Evolutionary conservation across 92 coral and sea anemone genomes (phyloP), one percentile per base, ranked within the genome.

Genomic region (Bergia sp.): DNA sequence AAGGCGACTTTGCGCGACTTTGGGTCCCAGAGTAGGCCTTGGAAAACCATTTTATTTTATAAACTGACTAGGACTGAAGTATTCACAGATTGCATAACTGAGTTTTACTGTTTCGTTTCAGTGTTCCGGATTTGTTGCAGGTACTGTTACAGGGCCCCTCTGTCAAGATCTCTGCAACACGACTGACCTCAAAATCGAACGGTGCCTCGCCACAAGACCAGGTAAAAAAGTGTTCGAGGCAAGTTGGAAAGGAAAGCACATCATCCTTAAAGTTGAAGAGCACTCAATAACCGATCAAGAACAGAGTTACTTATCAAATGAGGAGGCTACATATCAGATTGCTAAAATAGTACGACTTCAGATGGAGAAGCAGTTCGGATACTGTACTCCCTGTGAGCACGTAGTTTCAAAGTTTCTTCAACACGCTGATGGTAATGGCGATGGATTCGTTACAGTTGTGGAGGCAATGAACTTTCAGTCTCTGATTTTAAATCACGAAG

Each of bases 391-490:
- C 42, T 94, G 95, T 79, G 40, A 86, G 45, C 64, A 65, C 4
- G 86, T 92, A 18, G 69, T 67, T 49, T 86, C 80, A 0, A 73
- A 23, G 39, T 73, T 92, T 7, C 38, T 73, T 42, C 39, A 74
- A 4, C 89, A 83, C 5, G 92, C 91, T 41, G 96, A 94, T 87
- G 90, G 83, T 10, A 67, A 94, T 79, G 57, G 80, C 44, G 92
- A 94, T 91, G 91, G 93, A 71, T 45, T 88, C 39, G 76, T 92
- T 80, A 78, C 96, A 38, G 43, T 42, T 2, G 18, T 89, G 12
- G 96, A 94, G 61, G 89, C 82, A n/a, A 87, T 64, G 66, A 90
- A 91, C 45, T 90, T 94, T 45, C 69, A 89, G 7, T 49, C 89
- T 65, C 86, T 94, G 4, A 69, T 94, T 37, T 10, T 76, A 18